phyloP scores from a whole-genome alignment of 2,888 invertebrate species.

The Andrena dorsata region DNA sequence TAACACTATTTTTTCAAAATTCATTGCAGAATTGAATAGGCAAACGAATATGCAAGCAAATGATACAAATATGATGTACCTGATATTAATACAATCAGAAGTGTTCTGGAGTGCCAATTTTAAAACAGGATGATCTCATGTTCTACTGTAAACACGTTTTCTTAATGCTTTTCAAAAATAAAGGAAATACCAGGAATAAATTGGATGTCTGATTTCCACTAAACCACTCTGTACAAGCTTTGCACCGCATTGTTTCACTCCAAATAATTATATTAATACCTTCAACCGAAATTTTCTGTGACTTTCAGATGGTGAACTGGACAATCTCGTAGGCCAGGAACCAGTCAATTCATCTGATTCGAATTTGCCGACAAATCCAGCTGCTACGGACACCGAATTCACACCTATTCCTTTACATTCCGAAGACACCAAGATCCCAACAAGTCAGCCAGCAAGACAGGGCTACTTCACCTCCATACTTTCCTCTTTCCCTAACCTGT shows the following conservation, averaged over 20 bases:
- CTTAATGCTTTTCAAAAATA: no score
- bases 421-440: conserved; percentile 50
- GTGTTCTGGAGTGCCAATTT: no score
- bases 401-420: conserved; percentile 34
- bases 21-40: no score
- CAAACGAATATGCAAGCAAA: no score
- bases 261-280: background rate
- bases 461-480: conserved; percentile 82
- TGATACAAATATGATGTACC: no score
- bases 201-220: background rate
- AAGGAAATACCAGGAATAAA: no score
- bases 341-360: conserved; percentile 41
- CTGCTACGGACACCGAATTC: conserved; percentile 32
- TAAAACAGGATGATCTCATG: no score
- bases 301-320: conserved; percentile 75
- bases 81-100: no score
- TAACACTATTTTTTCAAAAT: no score
- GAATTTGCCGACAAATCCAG: background rate
- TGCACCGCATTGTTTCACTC: background rate
- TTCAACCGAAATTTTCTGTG: conserved; percentile 1
- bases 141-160: no score
- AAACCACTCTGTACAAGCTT: background rate
- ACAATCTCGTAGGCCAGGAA: conserved; percentile 78
- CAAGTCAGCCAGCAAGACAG: conserved; percentile 65
- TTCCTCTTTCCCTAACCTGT: conserved; percentile 81